phyloP scores from a whole-genome alignment of 1,140 invertebrate species.

The Propsilocerus akamusi region DNA sequence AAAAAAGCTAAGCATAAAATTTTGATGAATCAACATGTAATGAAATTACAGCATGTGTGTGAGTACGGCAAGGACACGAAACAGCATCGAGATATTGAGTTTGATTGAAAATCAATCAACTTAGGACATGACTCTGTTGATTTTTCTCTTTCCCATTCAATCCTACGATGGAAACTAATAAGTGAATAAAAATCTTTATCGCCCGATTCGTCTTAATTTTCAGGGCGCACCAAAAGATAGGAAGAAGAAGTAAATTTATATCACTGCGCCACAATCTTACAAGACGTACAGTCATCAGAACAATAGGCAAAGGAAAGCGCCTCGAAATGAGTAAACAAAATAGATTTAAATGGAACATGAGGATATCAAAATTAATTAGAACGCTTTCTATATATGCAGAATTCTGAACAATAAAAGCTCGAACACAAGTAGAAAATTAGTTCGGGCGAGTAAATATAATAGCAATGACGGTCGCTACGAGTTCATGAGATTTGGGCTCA shows the following conservation, averaged over 20 bases:
- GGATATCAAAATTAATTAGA: slow-evolving; percentile 4
- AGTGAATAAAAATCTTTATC: no score
- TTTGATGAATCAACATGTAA: no score
- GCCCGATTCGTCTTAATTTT: no score
- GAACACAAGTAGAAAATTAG: background rate
- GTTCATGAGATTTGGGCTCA: slow-evolving; percentile 1
- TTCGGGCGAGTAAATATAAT: background rate
- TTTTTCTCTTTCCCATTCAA: no score
- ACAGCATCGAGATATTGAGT: no score
- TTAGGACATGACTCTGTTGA: no score
- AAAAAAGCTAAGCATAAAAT: background rate
- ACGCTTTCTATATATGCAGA: background rate
- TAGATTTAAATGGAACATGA: background rate
- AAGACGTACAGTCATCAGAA: background rate
- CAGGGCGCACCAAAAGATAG: no score
- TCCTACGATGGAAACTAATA: no score
- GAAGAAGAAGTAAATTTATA: background rate
- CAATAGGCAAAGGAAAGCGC: background rate
- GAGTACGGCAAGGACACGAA: no score
- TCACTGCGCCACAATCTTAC: background rate
- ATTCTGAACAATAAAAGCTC: background rate
- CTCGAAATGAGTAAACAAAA: background rate
- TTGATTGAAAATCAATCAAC: no score
- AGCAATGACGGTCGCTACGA: background rate
- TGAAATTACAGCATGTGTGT: no score